Conservation (phyloP, 2,888 invertebrate species). For the Teinopalpus imperialis region DNA sequence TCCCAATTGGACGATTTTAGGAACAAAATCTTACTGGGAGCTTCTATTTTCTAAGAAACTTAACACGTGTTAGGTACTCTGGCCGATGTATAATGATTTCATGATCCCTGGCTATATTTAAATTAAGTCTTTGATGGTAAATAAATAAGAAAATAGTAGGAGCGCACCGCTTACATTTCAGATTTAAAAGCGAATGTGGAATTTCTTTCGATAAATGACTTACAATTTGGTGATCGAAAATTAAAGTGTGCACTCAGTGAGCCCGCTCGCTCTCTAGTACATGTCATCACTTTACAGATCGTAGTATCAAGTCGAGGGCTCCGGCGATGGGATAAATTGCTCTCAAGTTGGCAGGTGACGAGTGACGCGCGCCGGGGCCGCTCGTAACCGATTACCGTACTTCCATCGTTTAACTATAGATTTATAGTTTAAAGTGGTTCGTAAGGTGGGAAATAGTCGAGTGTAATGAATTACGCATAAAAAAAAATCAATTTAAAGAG, state of each 20-base stretch:
- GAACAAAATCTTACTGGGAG: constrained; percentile 58
- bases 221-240: constrained; percentile 34
- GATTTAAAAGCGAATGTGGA: constrained; percentile 14
- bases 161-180: constrained; percentile 1
- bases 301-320: constrained; percentile 57
- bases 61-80: constrained; percentile 38
- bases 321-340: constrained; percentile 61
- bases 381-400: constrained; percentile 37
- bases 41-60: constrained; percentile 44
- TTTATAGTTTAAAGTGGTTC: constrained; percentile 53
- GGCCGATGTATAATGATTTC: constrained; percentile 13
- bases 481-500: constrained; percentile 31
- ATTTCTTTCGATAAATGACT: constrained; percentile 31
- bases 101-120: constrained; percentile 10
- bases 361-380: constrained; percentile 54
- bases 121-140: constrained; percentile 10
- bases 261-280: constrained; percentile 32
- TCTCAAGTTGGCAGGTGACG: constrained; percentile 60
- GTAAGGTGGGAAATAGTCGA: constrained; percentile 12
- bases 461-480: constrained; percentile 3
- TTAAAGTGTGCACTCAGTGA: constrained; percentile 33
- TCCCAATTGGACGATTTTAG: constrained; percentile 59
- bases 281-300: constrained; percentile 66
- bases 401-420: constrained; percentile 52
- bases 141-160: background rate